Evolutionary conservation across 2,888 invertebrate species (phyloP), one percentile per base, ranked within the genome.

Genomic region (Teleogryllus oceanicus): DNA sequence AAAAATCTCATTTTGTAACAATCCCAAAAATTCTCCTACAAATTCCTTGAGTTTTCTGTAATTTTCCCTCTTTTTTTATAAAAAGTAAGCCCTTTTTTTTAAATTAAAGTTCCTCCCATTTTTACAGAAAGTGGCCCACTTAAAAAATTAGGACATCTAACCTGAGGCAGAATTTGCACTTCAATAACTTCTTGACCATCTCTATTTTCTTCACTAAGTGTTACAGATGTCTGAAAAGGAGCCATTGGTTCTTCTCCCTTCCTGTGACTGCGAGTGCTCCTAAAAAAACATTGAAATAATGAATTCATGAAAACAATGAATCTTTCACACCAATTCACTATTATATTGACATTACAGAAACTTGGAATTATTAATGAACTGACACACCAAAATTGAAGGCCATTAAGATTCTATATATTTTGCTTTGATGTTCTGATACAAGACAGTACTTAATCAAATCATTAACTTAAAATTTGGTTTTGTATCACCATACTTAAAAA

Each of bases 101-200:
- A 4, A 4, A 16, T 62, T 13, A 1, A 62, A 62, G 62, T 13
- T 13, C 1, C 62, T 62, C 62, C 18, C 62, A 62, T 62, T 62
- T 62, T 62, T 18, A 62, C 62, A 37, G 24, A 37, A 37, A 8
- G 37, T 37, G 37, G 5, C 8, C 24, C 2, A 5, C 37, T 37
- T 4, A 37, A 37, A 37, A 37, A 8, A 37, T 37, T 37, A 37
- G 37, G 8, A 37, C 37, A 37, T 78, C 77, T 81, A 84, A 87
- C 87, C 86, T 87, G 88, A 0, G 97, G 97, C 81, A 98, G 88
- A 83, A 98, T 97, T 89, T 98, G 97, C 74, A 98, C 97, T 89
- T 98, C 97, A 78, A 98, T 97, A 16, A 96, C 94, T 88, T 97
- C 96, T 86, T 96, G 96, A 0, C 95, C 95, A 82, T 95, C 93